phyloP scores from a whole-genome alignment of 2,113 vertebrate species.

The Rhagologus leucostigma region DNA sequence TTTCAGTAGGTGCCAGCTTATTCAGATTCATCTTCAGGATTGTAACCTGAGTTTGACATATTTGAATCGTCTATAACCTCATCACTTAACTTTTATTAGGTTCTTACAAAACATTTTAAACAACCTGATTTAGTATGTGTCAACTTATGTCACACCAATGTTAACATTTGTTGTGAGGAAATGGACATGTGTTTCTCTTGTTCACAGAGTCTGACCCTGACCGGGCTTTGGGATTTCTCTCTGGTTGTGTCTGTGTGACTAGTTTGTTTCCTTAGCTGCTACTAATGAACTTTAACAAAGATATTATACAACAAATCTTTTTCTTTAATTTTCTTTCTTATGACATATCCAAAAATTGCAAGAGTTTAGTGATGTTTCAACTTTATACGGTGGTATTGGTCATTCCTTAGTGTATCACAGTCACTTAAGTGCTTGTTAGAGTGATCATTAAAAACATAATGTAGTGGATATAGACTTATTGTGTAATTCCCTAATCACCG shows the following conservation, averaged over 20 bases:
- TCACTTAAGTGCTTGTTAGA: constrained; percentile 35
- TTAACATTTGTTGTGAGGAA: background rate
- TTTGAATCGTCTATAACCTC: background rate
- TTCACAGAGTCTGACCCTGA: background rate
- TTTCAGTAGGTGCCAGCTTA: background rate
- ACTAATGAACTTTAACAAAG: background rate
- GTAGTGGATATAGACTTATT: background rate
- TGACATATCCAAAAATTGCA: background rate
- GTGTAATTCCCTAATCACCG: constrained; percentile 39
- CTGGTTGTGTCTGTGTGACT: background rate
- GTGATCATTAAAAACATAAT: constrained; percentile 40
- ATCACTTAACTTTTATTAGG: background rate
- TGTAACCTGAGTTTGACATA: background rate
- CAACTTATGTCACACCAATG: background rate
- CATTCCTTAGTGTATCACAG: constrained; percentile 24
- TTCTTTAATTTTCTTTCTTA: background rate
- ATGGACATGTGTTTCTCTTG: background rate
- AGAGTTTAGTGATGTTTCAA: background rate
- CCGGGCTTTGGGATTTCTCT: background rate
- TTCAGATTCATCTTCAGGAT: background rate
- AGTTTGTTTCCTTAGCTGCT: background rate
- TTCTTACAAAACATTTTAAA: background rate
- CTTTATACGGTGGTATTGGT: background rate
- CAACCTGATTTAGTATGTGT: background rate
- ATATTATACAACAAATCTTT: background rate